phyloP scores from a whole-genome alignment of 2,797 vertebrate species.

The Urophycis tenuis region DNA sequence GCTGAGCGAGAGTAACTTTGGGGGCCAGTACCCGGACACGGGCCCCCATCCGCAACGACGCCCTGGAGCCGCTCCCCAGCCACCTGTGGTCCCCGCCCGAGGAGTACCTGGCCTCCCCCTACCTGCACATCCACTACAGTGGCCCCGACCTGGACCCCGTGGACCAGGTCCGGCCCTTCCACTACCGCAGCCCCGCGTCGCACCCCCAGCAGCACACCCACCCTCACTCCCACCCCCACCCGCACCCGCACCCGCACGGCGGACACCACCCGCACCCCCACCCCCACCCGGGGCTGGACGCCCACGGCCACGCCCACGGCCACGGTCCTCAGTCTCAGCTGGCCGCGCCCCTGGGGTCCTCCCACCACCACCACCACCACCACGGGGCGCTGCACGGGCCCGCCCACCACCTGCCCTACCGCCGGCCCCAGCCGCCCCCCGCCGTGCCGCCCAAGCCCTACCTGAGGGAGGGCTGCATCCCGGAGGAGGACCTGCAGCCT shows the following conservation, averaged over 20 bases:
- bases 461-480: conserved; percentile 83
- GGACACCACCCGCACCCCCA: conserved; percentile 67
- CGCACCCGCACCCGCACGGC: conserved; percentile 76
- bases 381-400: conserved; percentile 57
- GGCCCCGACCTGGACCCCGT: conserved; percentile 88
- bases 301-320: not conserved
- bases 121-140: conserved; percentile 94
- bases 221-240: conserved; percentile 68
- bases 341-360: conserved; percentile 32
- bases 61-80: conserved; percentile 84
- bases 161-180: conserved; percentile 74
- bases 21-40: conserved; percentile 89
- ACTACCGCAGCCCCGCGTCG: conserved; percentile 71
- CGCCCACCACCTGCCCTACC: conserved; percentile 78
- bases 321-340: not conserved
- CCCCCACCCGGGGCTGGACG: conserved; percentile 59
- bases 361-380: conserved; percentile 48
- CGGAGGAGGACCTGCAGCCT: conserved; percentile 79
- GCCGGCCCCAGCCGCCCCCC: conserved; percentile 82
- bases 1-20: conserved; percentile 95
- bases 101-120: conserved; percentile 85
- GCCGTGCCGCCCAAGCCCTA: conserved; percentile 91
- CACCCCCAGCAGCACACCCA: conserved; percentile 77
- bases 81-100: conserved; percentile 92
- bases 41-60: conserved; percentile 85